Conservation (phyloP, 2,113 vertebrate genomes). For the Pimephales promelas region DNA sequence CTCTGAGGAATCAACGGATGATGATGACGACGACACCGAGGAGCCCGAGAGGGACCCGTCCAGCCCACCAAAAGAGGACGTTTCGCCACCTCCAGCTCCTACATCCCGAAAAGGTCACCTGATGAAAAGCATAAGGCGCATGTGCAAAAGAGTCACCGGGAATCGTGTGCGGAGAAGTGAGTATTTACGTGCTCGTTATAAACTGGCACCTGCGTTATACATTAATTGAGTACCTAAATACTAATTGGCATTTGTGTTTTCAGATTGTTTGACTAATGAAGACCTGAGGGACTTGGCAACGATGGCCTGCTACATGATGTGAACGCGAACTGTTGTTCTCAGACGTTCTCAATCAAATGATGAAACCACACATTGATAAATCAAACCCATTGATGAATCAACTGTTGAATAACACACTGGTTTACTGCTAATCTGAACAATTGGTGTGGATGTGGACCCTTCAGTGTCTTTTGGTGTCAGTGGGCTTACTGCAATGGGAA, state of each 20-base stretch:
- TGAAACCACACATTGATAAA: background rate
- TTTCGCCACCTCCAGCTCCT: background rate
- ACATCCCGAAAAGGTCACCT: conserved; percentile 52
- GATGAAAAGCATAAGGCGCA: conserved; percentile 56
- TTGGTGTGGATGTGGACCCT: background rate
- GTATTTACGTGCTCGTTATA: background rate
- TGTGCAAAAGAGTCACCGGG: conserved; percentile 55
- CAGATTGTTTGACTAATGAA: conserved; percentile 61
- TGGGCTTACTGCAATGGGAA: background rate
- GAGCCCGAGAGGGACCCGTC: conserved; percentile 8
- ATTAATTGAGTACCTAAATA: background rate
- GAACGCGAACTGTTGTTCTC: background rate
- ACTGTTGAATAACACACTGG: background rate
- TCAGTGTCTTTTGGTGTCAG: background rate
- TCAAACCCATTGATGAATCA: background rate
- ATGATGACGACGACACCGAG: conserved; percentile 21
- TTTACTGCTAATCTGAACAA: background rate
- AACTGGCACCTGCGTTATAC: background rate
- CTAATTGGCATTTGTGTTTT: conserved; percentile 16
- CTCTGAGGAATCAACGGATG: conserved; percentile 34
- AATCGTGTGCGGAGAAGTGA: conserved; percentile 33
- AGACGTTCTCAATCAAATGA: background rate
- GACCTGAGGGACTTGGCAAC: conserved; percentile 69
- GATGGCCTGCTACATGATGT: conserved; percentile 72
- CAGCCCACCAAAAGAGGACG: background rate